Conservation (phyloP, 2,888 invertebrate genomes). For the Charanyca ferruginea region DNA sequence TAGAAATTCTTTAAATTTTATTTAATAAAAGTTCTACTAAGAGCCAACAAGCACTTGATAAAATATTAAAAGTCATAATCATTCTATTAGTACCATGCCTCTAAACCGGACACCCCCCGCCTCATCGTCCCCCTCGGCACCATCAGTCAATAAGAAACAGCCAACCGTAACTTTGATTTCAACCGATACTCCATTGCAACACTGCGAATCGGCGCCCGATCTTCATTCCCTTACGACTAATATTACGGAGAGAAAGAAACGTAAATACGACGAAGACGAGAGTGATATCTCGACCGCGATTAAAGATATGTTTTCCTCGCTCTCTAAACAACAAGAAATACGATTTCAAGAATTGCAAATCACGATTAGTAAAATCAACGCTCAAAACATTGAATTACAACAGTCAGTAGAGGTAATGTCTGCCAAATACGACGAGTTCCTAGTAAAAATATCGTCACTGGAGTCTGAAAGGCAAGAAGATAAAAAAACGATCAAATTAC, state of each 20-base stretch:
- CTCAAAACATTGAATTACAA: not conserved
- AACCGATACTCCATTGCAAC: too few relatives aligned
- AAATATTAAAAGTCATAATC: too few relatives aligned
- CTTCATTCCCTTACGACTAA: not conserved
- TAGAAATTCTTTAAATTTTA: too few relatives aligned
- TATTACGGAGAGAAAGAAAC: conserved; percentile 1
- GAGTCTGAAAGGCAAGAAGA: too few relatives aligned
- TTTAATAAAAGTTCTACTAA: too few relatives aligned
- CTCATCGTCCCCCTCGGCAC: too few relatives aligned
- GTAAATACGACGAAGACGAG: not conserved
- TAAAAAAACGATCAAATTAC: not conserved
- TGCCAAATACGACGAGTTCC: not conserved
- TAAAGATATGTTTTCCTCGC: not conserved
- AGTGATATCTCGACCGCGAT: not conserved
- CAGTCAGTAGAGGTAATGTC: not conserved
- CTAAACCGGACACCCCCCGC: too few relatives aligned
- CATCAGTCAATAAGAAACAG: too few relatives aligned
- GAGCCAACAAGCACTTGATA: too few relatives aligned
- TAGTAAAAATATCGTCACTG: not conserved
- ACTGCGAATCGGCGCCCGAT: too few relatives aligned
- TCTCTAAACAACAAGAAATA: not conserved
- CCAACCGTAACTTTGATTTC: too few relatives aligned
- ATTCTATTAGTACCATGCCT: too few relatives aligned
- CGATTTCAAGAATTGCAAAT: not conserved
- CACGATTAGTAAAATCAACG: not conserved